These are phyloP conservation scores for Drosophila sucinea DNA, from an alignment of 1,140 invertebrate species.

Conservation along the genomic window DNA sequence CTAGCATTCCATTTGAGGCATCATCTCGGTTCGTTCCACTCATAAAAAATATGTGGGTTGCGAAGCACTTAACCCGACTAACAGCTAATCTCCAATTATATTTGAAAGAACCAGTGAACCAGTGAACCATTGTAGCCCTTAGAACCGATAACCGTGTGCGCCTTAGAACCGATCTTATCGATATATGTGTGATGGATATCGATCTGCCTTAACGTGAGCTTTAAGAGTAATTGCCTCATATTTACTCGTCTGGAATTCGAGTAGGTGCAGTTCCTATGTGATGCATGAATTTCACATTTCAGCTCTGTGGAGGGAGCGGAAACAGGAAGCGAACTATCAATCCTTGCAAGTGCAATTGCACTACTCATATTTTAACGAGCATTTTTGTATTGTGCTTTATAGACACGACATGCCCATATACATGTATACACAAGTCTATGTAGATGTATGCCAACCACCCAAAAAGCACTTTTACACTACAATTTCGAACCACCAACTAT, in stretches of 20 bases:
- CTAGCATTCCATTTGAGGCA: constrained; percentile 5
- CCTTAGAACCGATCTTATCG: too few relatives aligned
- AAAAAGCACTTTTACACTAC: not conserved
- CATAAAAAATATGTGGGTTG: not conserved
- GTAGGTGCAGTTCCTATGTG: too few relatives aligned
- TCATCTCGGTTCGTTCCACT: not conserved
- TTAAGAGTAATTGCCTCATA: too few relatives aligned
- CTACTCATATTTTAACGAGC: constrained; percentile 55
- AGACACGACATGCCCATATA: constrained; percentile 14
- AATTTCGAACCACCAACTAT: not conserved
- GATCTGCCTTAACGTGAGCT: too few relatives aligned
- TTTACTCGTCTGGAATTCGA: too few relatives aligned
- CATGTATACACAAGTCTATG: not conserved
- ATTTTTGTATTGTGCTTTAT: constrained; percentile 32
- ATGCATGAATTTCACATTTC: too few relatives aligned
- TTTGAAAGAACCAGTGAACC: too few relatives aligned
- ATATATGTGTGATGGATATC: too few relatives aligned
- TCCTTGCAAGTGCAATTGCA: constrained; percentile 31
- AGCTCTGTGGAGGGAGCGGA: too few relatives aligned
- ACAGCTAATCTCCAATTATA: not conserved
- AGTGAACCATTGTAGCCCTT: too few relatives aligned
- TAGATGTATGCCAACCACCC: not conserved
- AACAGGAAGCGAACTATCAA: not conserved
- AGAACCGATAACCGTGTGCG: too few relatives aligned
- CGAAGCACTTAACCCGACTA: not conserved